phyloP scores from a whole-genome alignment of 2,113 vertebrate species.

The Cebus imitator region DNA sequence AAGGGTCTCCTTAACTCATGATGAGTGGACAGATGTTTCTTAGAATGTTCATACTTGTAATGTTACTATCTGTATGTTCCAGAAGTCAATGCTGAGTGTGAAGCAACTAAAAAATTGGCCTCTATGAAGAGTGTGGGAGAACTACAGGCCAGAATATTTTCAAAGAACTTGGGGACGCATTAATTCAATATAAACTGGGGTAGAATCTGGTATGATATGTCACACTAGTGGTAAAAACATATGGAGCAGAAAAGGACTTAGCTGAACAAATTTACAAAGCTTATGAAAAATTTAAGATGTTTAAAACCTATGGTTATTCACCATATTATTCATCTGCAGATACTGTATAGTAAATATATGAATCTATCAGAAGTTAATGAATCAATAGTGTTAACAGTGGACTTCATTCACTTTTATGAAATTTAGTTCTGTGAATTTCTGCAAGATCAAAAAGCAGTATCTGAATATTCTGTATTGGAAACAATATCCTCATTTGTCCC shows the following conservation, averaged over 20 bases:
- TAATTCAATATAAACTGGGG: slow-evolving; percentile 14
- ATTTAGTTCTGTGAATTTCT: neutral
- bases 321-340: neutral
- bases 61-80: neutral
- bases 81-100: neutral
- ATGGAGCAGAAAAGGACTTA: neutral
- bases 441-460: neutral
- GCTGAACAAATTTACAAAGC: neutral
- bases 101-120: neutral
- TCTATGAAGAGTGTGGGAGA: neutral
- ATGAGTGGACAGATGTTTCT: neutral
- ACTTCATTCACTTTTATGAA: neutral
- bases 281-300: neutral
- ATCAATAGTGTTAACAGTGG: neutral
- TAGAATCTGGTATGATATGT: neutral
- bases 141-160: neutral
- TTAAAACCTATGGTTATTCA: neutral
- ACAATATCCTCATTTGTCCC: neutral
- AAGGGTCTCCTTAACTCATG: neutral
- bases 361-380: neutral
- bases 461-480: neutral
- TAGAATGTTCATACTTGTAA: neutral
- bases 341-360: neutral
- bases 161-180: slow-evolving; percentile 13
- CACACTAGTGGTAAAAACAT: neutral